Base-by-base conservation (phyloP, 2,888 invertebrate genomes). In the Helicoverpa assulta region DNA sequence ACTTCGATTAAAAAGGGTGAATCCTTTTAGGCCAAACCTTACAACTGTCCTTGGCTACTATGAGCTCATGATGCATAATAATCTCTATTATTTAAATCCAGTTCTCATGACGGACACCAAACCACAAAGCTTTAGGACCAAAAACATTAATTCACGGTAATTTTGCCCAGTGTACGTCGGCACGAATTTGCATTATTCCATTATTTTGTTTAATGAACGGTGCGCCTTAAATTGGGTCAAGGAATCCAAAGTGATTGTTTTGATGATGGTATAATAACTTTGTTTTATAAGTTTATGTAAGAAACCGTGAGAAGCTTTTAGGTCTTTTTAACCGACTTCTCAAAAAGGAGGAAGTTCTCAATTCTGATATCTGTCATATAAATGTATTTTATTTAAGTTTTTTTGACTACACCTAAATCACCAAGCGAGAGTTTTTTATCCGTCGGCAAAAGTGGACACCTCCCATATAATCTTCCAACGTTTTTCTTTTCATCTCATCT, bases 131-230 rank as follows among this genome's bases (percentile, higher is more conserved):
- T 71, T 67, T 60, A 53, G 8, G 60, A 66, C 55, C 26, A 10
- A 26, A 66, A 59, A 26, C 37, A 60, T 64, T 68, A 65, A 82
- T 72, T 80, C 73, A 67, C 62, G 59, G 58, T 69, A 82, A 82
- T 82, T 69, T 61, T 58, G 47, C 55, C 63, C 67, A 70, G 74
- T 64, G 50, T 50, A 50, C 33, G 82, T 61, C 79, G 78, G 79
- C 88, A 87, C 88, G 86, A 89, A 76, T 87, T 86, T 80, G 72
- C 81, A 68, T 82, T 75, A 84, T 84, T 81, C 79, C 77, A 84
- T 86, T 81, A 86, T 85, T 84, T 82, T 77, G 62, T 69, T 68
- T 78, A 81, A 84, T 85, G 71, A 85, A 78, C 62, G 58, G 64
- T 74, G 37, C 56, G 16, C 43, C 57, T 59, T 57, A 56, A 86